These are phyloP conservation scores for Arge pagana DNA, from an alignment of 2,888 invertebrate genomes.

Conservation along the genomic window DNA sequence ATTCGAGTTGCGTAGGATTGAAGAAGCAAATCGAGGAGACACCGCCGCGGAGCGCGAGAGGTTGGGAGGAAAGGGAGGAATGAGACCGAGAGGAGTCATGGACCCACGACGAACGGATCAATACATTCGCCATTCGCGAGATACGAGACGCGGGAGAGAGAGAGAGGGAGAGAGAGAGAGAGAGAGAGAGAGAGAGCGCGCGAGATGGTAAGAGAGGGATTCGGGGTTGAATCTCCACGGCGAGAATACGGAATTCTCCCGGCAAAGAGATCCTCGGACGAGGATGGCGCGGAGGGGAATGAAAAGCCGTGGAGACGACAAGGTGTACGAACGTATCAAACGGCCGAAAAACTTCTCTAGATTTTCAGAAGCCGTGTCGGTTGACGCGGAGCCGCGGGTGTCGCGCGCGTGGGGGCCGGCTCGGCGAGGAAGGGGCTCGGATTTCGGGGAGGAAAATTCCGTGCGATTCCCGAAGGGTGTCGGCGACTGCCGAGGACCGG, in stretches of 20 bases:
- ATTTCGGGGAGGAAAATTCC: slow-evolving; percentile 5
- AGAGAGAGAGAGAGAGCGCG: slow-evolving; percentile 2
- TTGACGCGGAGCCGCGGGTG: too few relatives aligned
- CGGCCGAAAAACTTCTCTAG: too few relatives aligned
- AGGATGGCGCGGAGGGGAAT: slow-evolving; percentile 6
- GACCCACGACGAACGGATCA: too few relatives aligned
- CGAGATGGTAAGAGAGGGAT: too few relatives aligned
- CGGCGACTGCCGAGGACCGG: slow-evolving; percentile 26
- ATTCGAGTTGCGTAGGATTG: background rate
- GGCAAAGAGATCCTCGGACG: slow-evolving; percentile 11
- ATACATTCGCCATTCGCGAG: too few relatives aligned
- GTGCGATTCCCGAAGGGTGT: slow-evolving; percentile 3
- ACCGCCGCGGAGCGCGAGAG: background rate
- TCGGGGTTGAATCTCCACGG: background rate
- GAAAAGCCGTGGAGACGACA: too few relatives aligned
- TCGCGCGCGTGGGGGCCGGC: slow-evolving; percentile 7
- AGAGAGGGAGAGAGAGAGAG: background rate
- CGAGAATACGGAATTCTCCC: too few relatives aligned
- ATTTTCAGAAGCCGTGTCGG: too few relatives aligned
- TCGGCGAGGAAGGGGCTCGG: background rate
- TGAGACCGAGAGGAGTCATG: too few relatives aligned
- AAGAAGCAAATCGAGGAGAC: background rate
- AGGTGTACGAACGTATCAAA: too few relatives aligned
- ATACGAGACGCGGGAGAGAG: background rate
- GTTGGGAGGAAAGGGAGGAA: background rate